Evolutionary conservation across 2,113 vertebrate species (phyloP).

Genomic region (Lasiurus cinereus): DNA sequence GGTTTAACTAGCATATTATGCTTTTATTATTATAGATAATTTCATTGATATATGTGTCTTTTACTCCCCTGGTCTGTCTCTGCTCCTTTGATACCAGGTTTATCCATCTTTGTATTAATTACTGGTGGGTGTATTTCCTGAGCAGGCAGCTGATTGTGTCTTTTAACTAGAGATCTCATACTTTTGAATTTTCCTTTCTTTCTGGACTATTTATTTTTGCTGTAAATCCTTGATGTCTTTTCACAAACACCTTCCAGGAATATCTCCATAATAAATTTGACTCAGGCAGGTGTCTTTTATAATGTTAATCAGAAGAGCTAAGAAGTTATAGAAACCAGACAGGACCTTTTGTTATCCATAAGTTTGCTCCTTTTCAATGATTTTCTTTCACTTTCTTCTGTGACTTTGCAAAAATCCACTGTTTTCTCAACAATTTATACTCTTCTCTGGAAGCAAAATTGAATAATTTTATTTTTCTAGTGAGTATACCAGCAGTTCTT

Average conservation of each 20-base stretch:
- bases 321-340: too few species aligned
- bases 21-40: neutral
- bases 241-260: neutral
- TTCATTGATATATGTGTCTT: neutral
- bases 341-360: neutral
- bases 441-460: neutral
- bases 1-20: too few species aligned
- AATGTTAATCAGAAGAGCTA: neutral
- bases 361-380: neutral
- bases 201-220: neutral
- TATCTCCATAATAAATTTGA: slow-evolving; percentile 10
- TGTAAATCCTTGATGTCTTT: neutral
- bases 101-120: neutral
- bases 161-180: neutral
- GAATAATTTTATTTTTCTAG: neutral
- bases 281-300: neutral
- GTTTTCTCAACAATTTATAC: neutral
- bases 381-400: neutral
- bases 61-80: neutral
- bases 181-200: neutral
- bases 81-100: neutral
- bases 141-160: neutral
- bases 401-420: slow-evolving; percentile 14
- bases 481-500: neutral
- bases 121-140: neutral